A percentile compares a stretch with the other conserved stretches of the same genome.
Conservation (phyloP, 2,113 vertebrate species). For the Larimichthys crocea region DNA sequence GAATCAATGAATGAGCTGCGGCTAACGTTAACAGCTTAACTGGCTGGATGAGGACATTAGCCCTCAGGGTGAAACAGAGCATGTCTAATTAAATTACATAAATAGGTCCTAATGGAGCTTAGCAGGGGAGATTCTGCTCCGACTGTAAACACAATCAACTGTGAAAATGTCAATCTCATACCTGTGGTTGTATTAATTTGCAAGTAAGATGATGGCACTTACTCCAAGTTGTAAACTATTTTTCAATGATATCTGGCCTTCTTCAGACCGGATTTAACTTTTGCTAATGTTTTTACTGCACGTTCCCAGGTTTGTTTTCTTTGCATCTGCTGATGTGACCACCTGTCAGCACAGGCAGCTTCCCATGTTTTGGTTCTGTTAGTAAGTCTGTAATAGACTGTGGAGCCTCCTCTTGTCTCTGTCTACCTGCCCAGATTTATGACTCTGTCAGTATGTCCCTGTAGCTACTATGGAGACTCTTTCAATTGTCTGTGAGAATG, state of each 20-base stretch:
- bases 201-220: slow-evolving; percentile 46
- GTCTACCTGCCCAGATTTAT: slow-evolving; percentile 53
- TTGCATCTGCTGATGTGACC: slow-evolving; percentile 32
- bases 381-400: slow-evolving; percentile 50
- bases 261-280: not conserved
- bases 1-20: slow-evolving; percentile 16
- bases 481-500: slow-evolving; percentile 40
- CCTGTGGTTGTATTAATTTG: slow-evolving; percentile 64
- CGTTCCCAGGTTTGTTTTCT: not conserved
- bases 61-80: slow-evolving; percentile 52
- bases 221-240: slow-evolving; percentile 13
- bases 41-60: slow-evolving; percentile 51
- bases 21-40: slow-evolving; percentile 48
- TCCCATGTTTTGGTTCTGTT: slow-evolving; percentile 34
- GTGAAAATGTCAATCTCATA: slow-evolving; percentile 65
- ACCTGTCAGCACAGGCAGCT: slow-evolving; percentile 36
- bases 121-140: slow-evolving; percentile 57
- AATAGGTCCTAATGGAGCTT: slow-evolving; percentile 62
- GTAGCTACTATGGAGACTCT: slow-evolving; percentile 30
- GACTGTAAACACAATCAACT: slow-evolving; percentile 69
- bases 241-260: not conserved
- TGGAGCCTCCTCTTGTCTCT: slow-evolving; percentile 52
- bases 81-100: slow-evolving; percentile 68
- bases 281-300: not conserved
- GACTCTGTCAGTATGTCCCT: not conserved